A percentile compares a stretch with the other conserved stretches of the same genome.
These are phyloP conservation scores for Carcharodon carcharias DNA, from an alignment of 2,797 vertebrate genomes.

Conservation along the genomic window DNA sequence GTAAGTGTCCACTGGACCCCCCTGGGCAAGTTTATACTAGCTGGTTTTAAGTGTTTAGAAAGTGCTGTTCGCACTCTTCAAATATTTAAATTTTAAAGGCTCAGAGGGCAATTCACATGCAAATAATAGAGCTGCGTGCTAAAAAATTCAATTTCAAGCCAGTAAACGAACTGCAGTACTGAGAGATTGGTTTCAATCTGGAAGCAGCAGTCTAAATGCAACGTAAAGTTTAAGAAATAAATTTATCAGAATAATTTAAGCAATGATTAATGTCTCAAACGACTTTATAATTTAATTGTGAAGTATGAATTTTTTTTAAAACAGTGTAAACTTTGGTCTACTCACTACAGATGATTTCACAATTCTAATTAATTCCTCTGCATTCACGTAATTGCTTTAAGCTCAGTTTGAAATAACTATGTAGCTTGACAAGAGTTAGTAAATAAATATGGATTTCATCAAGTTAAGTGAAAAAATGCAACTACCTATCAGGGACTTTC, in stretches of 20 bases:
- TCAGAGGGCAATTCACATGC: neutral
- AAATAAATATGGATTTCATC: neutral
- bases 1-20: neutral
- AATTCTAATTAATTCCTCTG: neutral
- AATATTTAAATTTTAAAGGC: neutral
- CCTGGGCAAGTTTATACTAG: neutral
- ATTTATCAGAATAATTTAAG: neutral
- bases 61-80: neutral
- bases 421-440: neutral
- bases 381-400: neutral
- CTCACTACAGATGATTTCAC: neutral
- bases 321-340: neutral
- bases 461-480: neutral
- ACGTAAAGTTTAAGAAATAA: neutral
- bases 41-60: neutral
- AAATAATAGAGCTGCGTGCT: neutral
- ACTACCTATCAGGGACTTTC: neutral
- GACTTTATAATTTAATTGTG: neutral
- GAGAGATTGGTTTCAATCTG: neutral
- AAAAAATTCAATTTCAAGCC: neutral
- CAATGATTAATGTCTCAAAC: neutral
- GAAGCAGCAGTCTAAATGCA: neutral
- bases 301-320: neutral
- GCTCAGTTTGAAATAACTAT: neutral
- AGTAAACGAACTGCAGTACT: neutral